Conservation (phyloP, 2,888 invertebrate genomes). For the Torymus texanus region DNA sequence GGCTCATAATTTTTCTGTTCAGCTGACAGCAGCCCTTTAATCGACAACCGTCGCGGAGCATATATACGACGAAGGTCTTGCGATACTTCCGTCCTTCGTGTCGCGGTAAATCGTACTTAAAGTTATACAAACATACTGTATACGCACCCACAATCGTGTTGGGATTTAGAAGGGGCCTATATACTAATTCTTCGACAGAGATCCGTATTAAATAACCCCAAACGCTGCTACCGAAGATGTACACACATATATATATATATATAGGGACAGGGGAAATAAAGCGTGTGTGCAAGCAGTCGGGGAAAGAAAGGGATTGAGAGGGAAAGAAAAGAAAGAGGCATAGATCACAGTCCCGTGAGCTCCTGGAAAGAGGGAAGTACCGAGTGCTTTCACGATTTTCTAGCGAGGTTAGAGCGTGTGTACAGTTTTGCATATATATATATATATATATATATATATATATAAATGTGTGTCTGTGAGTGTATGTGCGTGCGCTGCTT, state of each 20-base stretch:
- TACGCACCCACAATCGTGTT: background rate
- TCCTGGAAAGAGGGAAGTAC: constrained; percentile 38
- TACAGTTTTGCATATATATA: background rate
- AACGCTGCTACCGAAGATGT: background rate
- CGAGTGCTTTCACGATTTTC: constrained; percentile 46
- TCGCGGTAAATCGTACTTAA: constrained; percentile 38
- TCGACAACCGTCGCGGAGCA: background rate
- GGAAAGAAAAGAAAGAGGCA: constrained; percentile 17
- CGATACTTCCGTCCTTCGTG: background rate
- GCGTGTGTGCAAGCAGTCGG: background rate
- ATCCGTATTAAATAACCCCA: constrained; percentile 40
- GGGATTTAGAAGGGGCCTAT: constrained; percentile 20
- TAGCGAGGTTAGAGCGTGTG: background rate
- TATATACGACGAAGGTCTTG: background rate
- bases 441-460: background rate
- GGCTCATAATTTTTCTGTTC: constrained; percentile 21
- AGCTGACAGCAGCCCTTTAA: background rate
- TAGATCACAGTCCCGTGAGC: constrained; percentile 44
- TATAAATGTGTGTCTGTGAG: background rate
- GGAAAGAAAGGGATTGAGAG: background rate
- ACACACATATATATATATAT: constrained; percentile 15
- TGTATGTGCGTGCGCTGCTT: background rate
- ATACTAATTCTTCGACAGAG: constrained; percentile 19
- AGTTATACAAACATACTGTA: background rate
- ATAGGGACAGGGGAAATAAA: constrained; percentile 6